Percentiles rank a stretch among this genome's conserved stretches.
These are phyloP conservation scores for Callitettix versicolor DNA, from an alignment of 1,140 invertebrate genomes.

Conservation along the genomic window DNA sequence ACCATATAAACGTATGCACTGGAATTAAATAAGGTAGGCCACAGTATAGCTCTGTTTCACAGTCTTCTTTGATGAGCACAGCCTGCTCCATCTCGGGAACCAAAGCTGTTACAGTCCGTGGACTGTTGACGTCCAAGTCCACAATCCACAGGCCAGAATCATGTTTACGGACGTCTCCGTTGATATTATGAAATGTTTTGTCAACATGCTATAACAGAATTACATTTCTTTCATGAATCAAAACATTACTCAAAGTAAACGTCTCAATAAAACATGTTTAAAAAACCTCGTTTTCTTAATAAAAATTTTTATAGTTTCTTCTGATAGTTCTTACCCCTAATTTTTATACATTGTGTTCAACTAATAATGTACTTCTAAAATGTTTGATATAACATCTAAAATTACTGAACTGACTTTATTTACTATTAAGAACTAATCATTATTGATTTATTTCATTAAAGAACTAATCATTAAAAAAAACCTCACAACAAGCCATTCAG, in stretches of 20 bases:
- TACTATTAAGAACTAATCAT: no score
- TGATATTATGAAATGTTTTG: constrained; percentile 43
- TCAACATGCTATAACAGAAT: constrained; percentile 41
- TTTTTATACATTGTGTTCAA: no score
- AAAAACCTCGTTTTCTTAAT: neutral
- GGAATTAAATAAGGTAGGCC: constrained; percentile 41
- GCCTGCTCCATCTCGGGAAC: constrained; percentile 44
- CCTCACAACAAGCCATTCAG: no score
- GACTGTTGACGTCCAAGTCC: constrained; percentile 58
- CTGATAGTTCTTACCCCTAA: no score
- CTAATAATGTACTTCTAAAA: no score
- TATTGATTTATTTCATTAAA: no score
- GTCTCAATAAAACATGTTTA: neutral
- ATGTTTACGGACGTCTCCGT: constrained; percentile 39
- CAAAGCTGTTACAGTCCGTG: constrained; percentile 43
- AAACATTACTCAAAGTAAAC: neutral
- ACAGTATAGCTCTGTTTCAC: constrained; percentile 54
- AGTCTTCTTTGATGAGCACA: constrained; percentile 40
- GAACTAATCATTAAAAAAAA: no score
- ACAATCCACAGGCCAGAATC: constrained; percentile 63
- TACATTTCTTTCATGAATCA: no score
- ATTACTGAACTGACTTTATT: no score
- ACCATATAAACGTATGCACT: constrained; percentile 25
- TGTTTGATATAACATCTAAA: no score
- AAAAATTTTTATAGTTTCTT: neutral